Conservation (phyloP, 2,113 vertebrate genomes). For the Brevimyrus niger region DNA sequence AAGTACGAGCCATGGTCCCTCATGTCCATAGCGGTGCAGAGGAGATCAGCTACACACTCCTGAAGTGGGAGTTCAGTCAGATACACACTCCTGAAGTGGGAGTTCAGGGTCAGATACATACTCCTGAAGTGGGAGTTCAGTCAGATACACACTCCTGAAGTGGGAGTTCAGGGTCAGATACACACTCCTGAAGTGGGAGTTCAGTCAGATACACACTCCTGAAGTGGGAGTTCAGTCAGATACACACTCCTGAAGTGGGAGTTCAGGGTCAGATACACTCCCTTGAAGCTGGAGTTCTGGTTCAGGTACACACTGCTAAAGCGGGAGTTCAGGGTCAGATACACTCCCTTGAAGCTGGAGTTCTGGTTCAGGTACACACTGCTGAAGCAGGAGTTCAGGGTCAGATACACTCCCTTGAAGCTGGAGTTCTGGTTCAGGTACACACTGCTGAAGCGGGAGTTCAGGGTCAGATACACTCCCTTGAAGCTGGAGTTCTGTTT, state of each 20-base stretch:
- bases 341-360: too few relatives aligned
- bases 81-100: background rate
- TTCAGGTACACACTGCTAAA: background rate
- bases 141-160: background rate
- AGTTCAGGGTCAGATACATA: background rate
- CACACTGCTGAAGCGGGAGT: background rate
- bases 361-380: background rate
- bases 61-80: background rate
- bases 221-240: too few relatives aligned
- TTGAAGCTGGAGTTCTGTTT: too few relatives aligned
- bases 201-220: too few relatives aligned
- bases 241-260: background rate
- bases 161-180: background rate
- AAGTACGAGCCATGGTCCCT: background rate
- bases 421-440: background rate
- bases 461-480: background rate
- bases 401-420: background rate
- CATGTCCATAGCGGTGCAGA: background rate
- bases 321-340: background rate
- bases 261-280: background rate
- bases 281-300: background rate
- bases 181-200: too few relatives aligned
- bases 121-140: background rate
- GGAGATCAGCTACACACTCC: background rate
- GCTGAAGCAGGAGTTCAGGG: background rate